These are phyloP conservation scores for Myiopsitta monachus DNA, from an alignment of 2,113 vertebrate species.

Conservation along the genomic window DNA sequence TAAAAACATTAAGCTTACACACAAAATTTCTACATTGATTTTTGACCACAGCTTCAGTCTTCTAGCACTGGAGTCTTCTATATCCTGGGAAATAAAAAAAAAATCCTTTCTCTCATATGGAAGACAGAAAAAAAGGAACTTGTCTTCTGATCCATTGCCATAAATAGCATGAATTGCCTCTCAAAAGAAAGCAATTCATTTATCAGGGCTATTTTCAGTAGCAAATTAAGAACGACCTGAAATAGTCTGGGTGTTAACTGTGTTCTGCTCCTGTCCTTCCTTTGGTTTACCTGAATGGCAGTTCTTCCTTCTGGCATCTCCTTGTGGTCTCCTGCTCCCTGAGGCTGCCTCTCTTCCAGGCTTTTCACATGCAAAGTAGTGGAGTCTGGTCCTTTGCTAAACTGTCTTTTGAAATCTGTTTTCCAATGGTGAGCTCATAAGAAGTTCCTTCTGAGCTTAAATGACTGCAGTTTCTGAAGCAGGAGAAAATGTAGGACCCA, in stretches of 20 bases:
- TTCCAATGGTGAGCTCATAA: not conserved
- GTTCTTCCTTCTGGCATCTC: not conserved
- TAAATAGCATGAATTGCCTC: rapidly evolving
- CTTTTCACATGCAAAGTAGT: not conserved
- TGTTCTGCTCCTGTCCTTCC: not conserved
- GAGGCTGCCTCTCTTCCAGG: not conserved
- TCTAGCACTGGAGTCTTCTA: not conserved
- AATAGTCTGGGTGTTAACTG: not conserved
- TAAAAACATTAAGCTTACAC: not conserved
- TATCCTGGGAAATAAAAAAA: not conserved
- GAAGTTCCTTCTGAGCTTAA: not conserved
- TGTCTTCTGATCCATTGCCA: not conserved
- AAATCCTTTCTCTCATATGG: rapidly evolving
- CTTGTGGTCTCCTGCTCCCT: not conserved
- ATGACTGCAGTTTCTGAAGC: not conserved
- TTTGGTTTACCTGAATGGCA: not conserved
- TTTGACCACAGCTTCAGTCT: not conserved
- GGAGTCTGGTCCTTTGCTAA: not conserved
- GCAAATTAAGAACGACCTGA: not conserved
- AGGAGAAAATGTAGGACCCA: not conserved
- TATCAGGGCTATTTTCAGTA: not conserved
- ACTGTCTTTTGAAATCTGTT: not conserved
- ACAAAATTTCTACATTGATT: not conserved
- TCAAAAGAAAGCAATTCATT: not conserved
- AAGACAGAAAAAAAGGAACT: not conserved